phyloP scores from a whole-genome alignment of 1,140 invertebrate species.

The Drosophila guanche region DNA sequence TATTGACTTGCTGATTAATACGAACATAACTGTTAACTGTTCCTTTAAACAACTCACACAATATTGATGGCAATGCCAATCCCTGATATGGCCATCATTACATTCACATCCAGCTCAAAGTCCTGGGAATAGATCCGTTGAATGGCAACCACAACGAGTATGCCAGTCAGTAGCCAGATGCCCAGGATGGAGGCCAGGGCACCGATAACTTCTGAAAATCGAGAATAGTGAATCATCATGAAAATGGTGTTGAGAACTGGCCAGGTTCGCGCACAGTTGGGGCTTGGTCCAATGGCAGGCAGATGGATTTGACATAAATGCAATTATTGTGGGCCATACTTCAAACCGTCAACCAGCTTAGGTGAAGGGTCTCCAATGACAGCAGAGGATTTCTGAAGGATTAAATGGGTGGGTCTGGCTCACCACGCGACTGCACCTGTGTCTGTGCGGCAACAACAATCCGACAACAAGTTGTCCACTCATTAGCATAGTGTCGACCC shows the following conservation, averaged over 20 bases:
- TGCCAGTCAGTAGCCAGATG: conserved; percentile 94
- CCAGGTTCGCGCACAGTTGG: background rate
- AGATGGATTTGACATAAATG: conserved; percentile 34
- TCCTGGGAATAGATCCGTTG: conserved; percentile 88
- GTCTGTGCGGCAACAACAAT: background rate
- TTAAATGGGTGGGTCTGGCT: conserved; percentile 8
- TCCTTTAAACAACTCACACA: conserved; percentile 86
- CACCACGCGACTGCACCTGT: background rate
- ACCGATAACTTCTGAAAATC: conserved; percentile 86
- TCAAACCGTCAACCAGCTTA: too few relatives aligned
- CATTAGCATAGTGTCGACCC: conserved; percentile 60
- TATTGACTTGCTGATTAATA: too few relatives aligned
- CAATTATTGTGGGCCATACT: conserved; percentile 26
- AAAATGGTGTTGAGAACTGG: background rate
- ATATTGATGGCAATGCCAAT: conserved; percentile 94
- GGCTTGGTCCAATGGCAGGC: background rate
- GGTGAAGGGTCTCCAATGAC: too few relatives aligned
- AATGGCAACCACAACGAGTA: conserved; percentile 92
- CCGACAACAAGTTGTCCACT: conserved; percentile 8
- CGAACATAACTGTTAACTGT: too few relatives aligned
- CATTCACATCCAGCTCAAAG: conserved; percentile 91
- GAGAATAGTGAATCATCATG: background rate
- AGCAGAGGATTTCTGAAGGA: background rate
- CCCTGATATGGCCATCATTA: conserved; percentile 94
- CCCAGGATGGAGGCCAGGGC: conserved; percentile 87